These are phyloP conservation scores for Malurus splendens DNA, from an alignment of 2,797 vertebrate species.

Conservation along the genomic window DNA sequence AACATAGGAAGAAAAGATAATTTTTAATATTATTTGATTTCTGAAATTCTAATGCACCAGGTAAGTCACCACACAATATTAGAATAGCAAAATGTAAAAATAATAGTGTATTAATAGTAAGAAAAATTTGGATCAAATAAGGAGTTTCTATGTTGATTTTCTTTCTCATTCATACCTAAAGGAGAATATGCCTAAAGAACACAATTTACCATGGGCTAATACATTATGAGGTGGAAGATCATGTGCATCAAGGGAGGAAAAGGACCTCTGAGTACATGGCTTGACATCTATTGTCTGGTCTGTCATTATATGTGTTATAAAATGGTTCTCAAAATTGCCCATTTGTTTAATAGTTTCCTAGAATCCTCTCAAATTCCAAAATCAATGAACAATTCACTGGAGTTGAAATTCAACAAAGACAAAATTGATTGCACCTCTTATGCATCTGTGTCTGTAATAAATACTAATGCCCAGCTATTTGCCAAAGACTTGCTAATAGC, in stretches of 20 bases:
- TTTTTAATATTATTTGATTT: not conserved
- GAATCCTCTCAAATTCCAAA: constrained; percentile 41
- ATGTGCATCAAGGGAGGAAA: not conserved
- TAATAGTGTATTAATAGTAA: not conserved
- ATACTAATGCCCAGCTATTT: constrained; percentile 26
- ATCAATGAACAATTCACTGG: constrained; percentile 45
- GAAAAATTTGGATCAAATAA: not conserved
- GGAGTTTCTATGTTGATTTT: not conserved
- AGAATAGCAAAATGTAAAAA: not conserved
- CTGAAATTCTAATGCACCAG: not conserved
- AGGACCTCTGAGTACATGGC: not conserved
- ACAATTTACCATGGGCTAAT: not conserved
- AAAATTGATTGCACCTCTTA: constrained; percentile 41
- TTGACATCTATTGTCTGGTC: not conserved
- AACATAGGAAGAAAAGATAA: not conserved
- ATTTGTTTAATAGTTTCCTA: constrained; percentile 47
- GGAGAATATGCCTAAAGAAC: not conserved
- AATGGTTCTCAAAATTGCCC: not conserved
- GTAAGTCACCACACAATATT: not conserved
- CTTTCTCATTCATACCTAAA: not conserved
- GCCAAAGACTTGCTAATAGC: not conserved
- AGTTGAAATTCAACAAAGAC: constrained; percentile 24
- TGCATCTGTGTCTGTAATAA: constrained; percentile 7
- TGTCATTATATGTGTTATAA: not conserved
- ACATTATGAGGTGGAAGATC: not conserved